phyloP scores from a whole-genome alignment of 2,797 vertebrate genomes.

The Ceryle rudis region DNA sequence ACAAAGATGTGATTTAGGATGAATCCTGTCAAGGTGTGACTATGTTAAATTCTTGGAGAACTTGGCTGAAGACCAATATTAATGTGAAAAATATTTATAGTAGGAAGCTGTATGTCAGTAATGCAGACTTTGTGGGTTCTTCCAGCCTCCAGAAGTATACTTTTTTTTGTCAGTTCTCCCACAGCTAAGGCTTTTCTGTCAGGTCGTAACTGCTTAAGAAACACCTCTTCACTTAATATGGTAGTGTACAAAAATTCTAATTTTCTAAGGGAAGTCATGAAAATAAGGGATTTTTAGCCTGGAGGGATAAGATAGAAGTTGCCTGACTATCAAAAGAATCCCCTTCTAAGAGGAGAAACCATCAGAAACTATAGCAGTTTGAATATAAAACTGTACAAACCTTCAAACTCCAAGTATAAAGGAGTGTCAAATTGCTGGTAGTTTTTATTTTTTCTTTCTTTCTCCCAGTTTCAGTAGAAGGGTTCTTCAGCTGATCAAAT shows the following conservation, averaged over 20 bases:
- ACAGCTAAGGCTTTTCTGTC: slow-evolving; percentile 61
- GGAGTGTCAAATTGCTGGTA: slow-evolving; percentile 35
- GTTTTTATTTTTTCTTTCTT: slow-evolving; percentile 42
- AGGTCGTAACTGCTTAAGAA: slow-evolving; percentile 66
- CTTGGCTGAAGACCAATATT: slow-evolving; percentile 41
- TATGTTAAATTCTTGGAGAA: slow-evolving; percentile 53
- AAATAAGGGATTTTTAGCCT: slow-evolving; percentile 72
- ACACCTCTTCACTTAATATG: slow-evolving; percentile 64
- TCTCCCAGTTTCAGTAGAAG: slow-evolving; percentile 25
- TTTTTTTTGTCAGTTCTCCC: slow-evolving; percentile 54
- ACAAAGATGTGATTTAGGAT: slow-evolving; percentile 75
- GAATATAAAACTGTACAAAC: slow-evolving; percentile 67
- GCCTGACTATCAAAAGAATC: slow-evolving; percentile 69
- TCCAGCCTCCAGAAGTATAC: slow-evolving; percentile 23
- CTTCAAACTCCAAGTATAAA: slow-evolving; percentile 68
- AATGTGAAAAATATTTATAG: slow-evolving; percentile 65
- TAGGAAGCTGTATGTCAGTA: slow-evolving; percentile 51
- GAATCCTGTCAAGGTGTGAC: slow-evolving; percentile 65
- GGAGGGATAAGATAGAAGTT: slow-evolving; percentile 55
- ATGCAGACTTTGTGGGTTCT: slow-evolving; percentile 1
- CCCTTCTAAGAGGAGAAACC: slow-evolving; percentile 53
- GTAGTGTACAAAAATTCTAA: slow-evolving; percentile 68
- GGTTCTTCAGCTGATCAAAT: slow-evolving; percentile 71
- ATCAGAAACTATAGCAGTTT: slow-evolving; percentile 56
- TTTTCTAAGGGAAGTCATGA: slow-evolving; percentile 68